phyloP scores from a whole-genome alignment of 2,797 vertebrate species.

The Syndactyla subalaris region DNA sequence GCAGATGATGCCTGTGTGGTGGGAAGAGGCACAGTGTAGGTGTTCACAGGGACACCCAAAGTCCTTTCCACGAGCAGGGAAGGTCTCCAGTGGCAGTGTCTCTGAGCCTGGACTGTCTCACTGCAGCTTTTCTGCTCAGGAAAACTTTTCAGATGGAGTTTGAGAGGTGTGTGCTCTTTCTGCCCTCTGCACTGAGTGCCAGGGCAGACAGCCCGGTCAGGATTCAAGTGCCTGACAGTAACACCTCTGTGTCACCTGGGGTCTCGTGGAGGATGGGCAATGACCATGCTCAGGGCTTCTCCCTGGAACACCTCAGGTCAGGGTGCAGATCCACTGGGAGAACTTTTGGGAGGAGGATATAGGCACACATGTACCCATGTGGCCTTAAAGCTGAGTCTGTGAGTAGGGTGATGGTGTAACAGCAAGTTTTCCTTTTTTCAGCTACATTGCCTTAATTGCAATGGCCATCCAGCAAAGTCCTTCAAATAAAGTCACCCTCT shows the following conservation, averaged over 20 bases:
- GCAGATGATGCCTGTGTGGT: fast-evolving
- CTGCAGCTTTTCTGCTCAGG: neutral
- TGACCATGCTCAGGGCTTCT: fast-evolving
- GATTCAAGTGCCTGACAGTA: neutral
- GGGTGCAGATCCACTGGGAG: fast-evolving
- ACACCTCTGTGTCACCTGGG: fast-evolving
- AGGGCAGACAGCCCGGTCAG: neutral
- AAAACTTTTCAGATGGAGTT: neutral
- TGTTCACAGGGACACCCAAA: neutral
- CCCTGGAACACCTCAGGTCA: neutral
- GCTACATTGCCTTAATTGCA: conserved; percentile 97
- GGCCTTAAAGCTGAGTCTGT: neutral
- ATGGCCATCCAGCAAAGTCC: conserved; percentile 99
- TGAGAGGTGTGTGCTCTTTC: neutral
- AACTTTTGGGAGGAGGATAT: neutral
- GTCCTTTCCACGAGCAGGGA: neutral
- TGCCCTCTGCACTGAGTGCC: neutral
- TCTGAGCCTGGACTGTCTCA: neutral
- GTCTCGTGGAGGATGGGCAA: fast-evolving
- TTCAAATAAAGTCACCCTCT: conserved; percentile 91
- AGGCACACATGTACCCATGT: neutral
- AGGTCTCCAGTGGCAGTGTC: neutral
- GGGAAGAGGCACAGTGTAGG: fast-evolving
- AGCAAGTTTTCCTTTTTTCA: conserved; percentile 70
- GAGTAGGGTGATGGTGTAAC: neutral